phyloP scores from a whole-genome alignment of 2,113 vertebrate genomes.

The Podarcis cretensis region DNA sequence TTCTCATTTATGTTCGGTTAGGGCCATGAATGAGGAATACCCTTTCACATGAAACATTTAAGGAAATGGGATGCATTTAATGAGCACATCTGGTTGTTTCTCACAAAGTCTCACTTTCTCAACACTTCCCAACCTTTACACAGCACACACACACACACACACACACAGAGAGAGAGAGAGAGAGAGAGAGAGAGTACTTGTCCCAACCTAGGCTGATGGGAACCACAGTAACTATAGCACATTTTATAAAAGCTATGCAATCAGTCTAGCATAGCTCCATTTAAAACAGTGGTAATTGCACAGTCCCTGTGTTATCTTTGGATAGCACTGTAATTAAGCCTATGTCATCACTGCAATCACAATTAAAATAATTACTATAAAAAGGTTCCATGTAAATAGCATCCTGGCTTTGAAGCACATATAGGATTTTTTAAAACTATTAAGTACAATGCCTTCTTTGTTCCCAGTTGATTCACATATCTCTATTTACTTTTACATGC shows the following conservation, averaged over 20 bases:
- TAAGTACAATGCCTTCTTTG: slow-evolving; percentile 48
- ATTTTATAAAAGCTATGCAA: slow-evolving; percentile 55
- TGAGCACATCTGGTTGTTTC: background rate
- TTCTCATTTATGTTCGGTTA: background rate
- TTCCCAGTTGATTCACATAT: background rate
- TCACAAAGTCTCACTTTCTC: background rate
- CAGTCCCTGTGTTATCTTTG: slow-evolving; percentile 66
- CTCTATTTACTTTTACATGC: slow-evolving; percentile 20
- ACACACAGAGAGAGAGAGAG: background rate
- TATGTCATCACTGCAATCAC: slow-evolving; percentile 65
- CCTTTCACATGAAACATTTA: background rate
- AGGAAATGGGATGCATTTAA: background rate
- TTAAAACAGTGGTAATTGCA: slow-evolving; percentile 70
- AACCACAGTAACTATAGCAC: slow-evolving; percentile 34
- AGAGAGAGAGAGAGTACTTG: background rate
- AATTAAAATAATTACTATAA: slow-evolving; percentile 68
- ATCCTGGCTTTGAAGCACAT: slow-evolving; percentile 65
- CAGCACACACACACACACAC: background rate
- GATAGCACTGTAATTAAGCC: slow-evolving; percentile 71
- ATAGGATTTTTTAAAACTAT: slow-evolving; percentile 8
- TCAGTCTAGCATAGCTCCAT: slow-evolving; percentile 51
- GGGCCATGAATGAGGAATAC: background rate
- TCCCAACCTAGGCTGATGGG: background rate
- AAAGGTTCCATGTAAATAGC: slow-evolving; percentile 62
- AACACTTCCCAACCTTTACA: background rate